A percentile compares a stretch with the other conserved stretches of the same genome.
Conservation (phyloP, 2,888 invertebrate genomes). For the Noctua comes region DNA sequence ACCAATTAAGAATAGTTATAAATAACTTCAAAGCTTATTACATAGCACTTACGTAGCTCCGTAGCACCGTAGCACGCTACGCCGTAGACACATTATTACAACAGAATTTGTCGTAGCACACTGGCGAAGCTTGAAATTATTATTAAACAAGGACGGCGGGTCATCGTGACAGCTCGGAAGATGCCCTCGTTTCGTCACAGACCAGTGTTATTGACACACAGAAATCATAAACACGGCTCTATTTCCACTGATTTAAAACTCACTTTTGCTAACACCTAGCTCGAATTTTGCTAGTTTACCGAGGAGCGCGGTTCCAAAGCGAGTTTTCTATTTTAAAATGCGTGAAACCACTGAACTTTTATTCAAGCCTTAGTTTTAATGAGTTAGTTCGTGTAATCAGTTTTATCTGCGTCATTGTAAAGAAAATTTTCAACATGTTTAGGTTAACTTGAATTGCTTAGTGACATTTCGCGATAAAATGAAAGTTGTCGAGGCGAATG, state of each 20-base stretch:
- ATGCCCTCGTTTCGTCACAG: conserved; percentile 77
- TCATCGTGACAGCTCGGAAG: conserved; percentile 78
- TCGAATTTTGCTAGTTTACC: conserved; percentile 60
- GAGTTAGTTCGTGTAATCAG: conserved; percentile 53
- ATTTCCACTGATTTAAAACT: conserved; percentile 43
- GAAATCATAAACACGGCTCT: conserved; percentile 35
- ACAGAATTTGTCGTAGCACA: conserved; percentile 69
- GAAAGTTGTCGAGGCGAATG: background rate
- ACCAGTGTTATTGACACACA: conserved; percentile 62
- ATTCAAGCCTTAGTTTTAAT: conserved; percentile 58
- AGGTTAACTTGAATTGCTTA: conserved; percentile 20
- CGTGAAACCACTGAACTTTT: conserved; percentile 69
- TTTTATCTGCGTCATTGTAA: conserved; percentile 21
- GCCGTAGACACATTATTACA: conserved; percentile 70
- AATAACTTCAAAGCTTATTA: conserved; percentile 38
- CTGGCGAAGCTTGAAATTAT: conserved; percentile 73
- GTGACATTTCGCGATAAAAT: conserved; percentile 37
- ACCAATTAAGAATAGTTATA: conserved; percentile 35
- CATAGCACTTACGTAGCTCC: conserved; percentile 60
- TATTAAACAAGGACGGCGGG: conserved; percentile 77
- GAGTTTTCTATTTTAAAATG: conserved; percentile 68
- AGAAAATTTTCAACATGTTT: conserved; percentile 6
- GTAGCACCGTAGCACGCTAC: conserved; percentile 68
- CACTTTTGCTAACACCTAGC: conserved; percentile 51
- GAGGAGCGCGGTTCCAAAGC: conserved; percentile 32